These are phyloP conservation scores for Conger conger DNA, from an alignment of 2,113 vertebrate species.

Conservation along the genomic window DNA sequence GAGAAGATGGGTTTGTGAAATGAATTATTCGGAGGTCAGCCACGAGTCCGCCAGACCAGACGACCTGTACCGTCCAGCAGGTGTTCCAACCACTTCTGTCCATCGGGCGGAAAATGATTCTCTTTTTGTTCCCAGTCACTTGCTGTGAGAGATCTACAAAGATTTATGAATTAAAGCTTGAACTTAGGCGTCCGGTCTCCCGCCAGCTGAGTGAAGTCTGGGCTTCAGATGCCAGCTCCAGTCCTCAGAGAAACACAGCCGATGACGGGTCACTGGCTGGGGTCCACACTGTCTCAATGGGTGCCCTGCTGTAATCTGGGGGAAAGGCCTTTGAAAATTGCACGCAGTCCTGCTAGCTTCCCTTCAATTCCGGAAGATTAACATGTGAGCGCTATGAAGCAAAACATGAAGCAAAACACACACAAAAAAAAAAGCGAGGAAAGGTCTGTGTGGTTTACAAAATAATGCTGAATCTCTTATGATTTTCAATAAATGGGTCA, in stretches of 20 bases:
- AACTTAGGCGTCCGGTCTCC: constrained; percentile 42
- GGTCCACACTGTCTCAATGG: constrained; percentile 42
- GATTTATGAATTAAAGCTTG: constrained; percentile 60
- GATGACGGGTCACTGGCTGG: constrained; percentile 53
- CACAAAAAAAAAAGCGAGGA: neutral
- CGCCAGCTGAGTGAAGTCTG: constrained; percentile 51
- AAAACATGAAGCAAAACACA: constrained; percentile 18
- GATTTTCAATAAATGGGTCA: constrained; percentile 52
- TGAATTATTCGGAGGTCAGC: constrained; percentile 51
- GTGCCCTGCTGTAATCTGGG: constrained; percentile 39
- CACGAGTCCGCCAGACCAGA: constrained; percentile 35
- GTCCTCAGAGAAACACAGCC: constrained; percentile 33
- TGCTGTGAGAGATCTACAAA: constrained; percentile 46
- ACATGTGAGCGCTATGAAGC: constrained; percentile 48
- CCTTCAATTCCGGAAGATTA: constrained; percentile 49
- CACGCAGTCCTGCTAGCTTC: constrained; percentile 56
- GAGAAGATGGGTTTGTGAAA: constrained; percentile 42
- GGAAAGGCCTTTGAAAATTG: constrained; percentile 34
- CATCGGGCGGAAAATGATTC: constrained; percentile 43
- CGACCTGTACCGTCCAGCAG: constrained; percentile 45
- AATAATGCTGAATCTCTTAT: constrained; percentile 48
- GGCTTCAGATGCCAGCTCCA: constrained; percentile 39
- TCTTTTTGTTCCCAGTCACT: constrained; percentile 36
- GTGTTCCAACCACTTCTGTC: constrained; percentile 41
- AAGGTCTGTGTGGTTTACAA: constrained; percentile 33